Evolutionary conservation across 2,888 invertebrate genomes (phyloP).

Genomic region (Patella depressa): DNA sequence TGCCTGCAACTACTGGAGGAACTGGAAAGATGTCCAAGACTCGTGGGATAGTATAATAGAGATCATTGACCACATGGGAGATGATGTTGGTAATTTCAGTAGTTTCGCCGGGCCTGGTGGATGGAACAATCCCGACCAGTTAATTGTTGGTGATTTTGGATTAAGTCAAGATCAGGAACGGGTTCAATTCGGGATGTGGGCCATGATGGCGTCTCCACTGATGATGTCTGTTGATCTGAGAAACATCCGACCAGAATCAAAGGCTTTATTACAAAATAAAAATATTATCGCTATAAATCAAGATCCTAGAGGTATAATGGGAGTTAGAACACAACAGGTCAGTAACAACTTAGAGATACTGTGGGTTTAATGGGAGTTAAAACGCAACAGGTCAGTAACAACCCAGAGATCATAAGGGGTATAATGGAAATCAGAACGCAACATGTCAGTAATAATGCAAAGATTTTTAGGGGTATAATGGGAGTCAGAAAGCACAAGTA

Average conservation of each 20-base stretch:
- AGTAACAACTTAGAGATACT: too few relatives aligned
- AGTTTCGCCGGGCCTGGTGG: constrained; percentile 80
- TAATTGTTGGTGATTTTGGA: constrained; percentile 94
- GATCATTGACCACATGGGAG: constrained; percentile 95
- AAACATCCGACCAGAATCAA: constrained; percentile 88
- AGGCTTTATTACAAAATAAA: constrained; percentile 91
- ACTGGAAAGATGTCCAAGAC: constrained; percentile 95
- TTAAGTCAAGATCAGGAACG: constrained; percentile 94
- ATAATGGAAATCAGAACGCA: constrained; percentile 85
- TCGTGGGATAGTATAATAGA: constrained; percentile 92
- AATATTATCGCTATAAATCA: constrained; percentile 94
- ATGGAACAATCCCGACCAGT: constrained; percentile 72
- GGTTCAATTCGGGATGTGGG: constrained; percentile 97
- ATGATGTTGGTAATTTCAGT: constrained; percentile 90
- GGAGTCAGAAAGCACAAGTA: too few relatives aligned
- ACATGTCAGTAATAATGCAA: too few relatives aligned
- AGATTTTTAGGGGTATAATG: too few relatives aligned
- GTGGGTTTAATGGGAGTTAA: too few relatives aligned
- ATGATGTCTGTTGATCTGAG: constrained; percentile 95
- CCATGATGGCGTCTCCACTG: constrained; percentile 93
- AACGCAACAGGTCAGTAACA: too few relatives aligned
- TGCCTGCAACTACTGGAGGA: constrained; percentile 94
- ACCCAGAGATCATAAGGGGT: constrained; percentile 75
- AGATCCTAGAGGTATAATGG: constrained; percentile 92
- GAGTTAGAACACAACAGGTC: constrained; percentile 76